Evolutionary conservation across 2,888 invertebrate genomes (phyloP).

Genomic region (Xylota sylvarum): DNA sequence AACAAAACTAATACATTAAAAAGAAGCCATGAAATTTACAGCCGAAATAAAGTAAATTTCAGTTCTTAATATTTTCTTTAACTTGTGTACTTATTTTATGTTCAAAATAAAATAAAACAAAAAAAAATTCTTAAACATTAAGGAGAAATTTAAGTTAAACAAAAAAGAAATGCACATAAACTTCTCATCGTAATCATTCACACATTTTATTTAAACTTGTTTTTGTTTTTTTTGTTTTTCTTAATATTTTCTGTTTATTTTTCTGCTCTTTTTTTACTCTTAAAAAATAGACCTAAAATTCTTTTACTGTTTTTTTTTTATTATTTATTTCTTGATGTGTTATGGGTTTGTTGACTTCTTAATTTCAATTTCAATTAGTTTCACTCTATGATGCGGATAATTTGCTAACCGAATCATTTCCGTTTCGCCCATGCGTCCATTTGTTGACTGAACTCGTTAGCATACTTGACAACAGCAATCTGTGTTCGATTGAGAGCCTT

Average conservation of each 20-base stretch:
- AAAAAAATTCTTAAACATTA: slow-evolving; percentile 35
- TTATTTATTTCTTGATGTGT: slow-evolving; percentile 65
- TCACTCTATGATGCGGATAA: slow-evolving; percentile 50
- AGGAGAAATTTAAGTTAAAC: slow-evolving; percentile 35
- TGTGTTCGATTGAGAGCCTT: slow-evolving; percentile 90
- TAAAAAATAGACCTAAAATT: slow-evolving; percentile 76
- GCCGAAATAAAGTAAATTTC: slow-evolving; percentile 25
- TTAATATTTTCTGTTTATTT: slow-evolving; percentile 34
- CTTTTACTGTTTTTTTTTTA: slow-evolving; percentile 37
- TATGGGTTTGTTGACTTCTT: slow-evolving; percentile 62
- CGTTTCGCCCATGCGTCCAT: slow-evolving; percentile 90
- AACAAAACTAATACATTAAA: background rate
- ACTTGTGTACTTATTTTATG: background rate
- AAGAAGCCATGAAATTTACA: slow-evolving; percentile 51
- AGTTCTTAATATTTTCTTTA: slow-evolving; percentile 12
- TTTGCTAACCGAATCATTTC: slow-evolving; percentile 86
- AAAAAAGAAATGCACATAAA: slow-evolving; percentile 56
- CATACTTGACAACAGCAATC: slow-evolving; percentile 88
- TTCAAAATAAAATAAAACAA: slow-evolving; percentile 24
- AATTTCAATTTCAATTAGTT: slow-evolving; percentile 66
- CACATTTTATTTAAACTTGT: slow-evolving; percentile 72
- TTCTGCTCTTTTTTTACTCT: slow-evolving; percentile 54
- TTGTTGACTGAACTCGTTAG: slow-evolving; percentile 92
- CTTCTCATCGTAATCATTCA: slow-evolving; percentile 70
- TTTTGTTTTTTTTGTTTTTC: slow-evolving; percentile 39